Percentiles rank a stretch among this genome's conserved stretches.
These are phyloP conservation scores for Diachasma alloeum DNA, from an alignment of 1,140 invertebrate genomes.

Conservation along the genomic window DNA sequence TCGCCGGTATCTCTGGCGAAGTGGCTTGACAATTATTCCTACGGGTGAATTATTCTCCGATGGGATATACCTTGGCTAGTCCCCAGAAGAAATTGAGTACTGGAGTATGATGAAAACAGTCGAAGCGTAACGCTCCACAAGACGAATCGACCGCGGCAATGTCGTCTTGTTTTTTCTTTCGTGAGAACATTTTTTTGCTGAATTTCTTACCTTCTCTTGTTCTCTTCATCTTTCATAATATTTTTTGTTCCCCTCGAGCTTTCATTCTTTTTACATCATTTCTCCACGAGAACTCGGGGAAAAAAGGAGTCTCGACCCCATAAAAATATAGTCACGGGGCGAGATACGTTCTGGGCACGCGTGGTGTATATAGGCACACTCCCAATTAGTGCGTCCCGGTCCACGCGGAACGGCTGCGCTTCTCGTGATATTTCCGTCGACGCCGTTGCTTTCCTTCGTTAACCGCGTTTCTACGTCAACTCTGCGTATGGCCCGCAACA, in stretches of 20 bases:
- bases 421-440: conserved; percentile 62
- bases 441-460: conserved; percentile 46
- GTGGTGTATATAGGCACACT: conserved; percentile 49
- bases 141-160: conserved; percentile 50
- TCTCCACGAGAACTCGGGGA: background rate
- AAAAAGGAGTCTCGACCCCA: conserved; percentile 37
- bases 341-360: conserved; percentile 26
- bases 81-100: background rate
- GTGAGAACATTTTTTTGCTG: background rate
- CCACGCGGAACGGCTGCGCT: conserved; percentile 24
- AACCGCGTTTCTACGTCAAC: conserved; percentile 31
- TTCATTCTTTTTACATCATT: background rate
- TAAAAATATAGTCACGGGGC: conserved; percentile 50
- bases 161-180: background rate
- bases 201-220: conserved; percentile 10
- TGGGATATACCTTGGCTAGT: conserved; percentile 4
- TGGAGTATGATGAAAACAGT: conserved; percentile 26
- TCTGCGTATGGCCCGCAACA: background rate
- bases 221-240: conserved; percentile 37
- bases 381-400: conserved; percentile 61
- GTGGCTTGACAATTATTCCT: conserved; percentile 2
- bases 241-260: conserved; percentile 32
- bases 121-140: conserved; percentile 39
- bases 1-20: background rate
- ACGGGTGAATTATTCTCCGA: background rate